phyloP scores from a whole-genome alignment of 2,113 vertebrate genomes.

The Hypomesus transpacificus region DNA sequence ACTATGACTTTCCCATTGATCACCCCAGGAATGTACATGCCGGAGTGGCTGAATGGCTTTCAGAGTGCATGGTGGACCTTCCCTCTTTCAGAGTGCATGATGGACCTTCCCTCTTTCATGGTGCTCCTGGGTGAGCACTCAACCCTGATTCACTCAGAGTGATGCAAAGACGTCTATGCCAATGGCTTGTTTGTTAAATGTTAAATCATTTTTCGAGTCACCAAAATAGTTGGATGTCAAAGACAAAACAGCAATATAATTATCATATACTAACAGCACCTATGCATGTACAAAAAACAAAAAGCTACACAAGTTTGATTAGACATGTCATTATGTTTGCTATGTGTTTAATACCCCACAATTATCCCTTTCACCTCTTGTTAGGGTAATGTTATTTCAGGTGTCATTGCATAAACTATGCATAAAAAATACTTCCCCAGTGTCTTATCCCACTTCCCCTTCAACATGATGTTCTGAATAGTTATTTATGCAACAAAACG shows the following conservation, averaged over 20 bases:
- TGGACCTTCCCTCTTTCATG: slow-evolving; percentile 58
- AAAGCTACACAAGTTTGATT: background rate
- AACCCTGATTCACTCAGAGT: slow-evolving; percentile 26
- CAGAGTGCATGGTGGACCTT: slow-evolving; percentile 59
- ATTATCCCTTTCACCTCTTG: no score
- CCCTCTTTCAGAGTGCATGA: slow-evolving; percentile 61
- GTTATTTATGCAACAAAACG: no score
- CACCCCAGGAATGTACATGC: slow-evolving; percentile 42
- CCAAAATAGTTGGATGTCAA: background rate
- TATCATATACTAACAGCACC: no score
- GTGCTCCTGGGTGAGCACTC: background rate
- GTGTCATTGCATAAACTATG: no score
- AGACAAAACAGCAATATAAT: background rate
- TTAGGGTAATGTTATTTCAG: no score
- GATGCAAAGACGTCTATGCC: slow-evolving; percentile 19
- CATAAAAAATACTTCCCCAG: no score
- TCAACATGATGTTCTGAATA: no score
- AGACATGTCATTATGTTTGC: no score
- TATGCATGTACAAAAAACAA: background rate
- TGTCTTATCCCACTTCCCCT: no score
- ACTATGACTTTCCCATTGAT: slow-evolving; percentile 61
- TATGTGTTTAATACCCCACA: no score
- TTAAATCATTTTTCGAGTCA: background rate
- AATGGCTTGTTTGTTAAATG: background rate
- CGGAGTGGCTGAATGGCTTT: slow-evolving; percentile 63